Conservation (phyloP, 2,797 vertebrate species). For the Chloroceryle inda region DNA sequence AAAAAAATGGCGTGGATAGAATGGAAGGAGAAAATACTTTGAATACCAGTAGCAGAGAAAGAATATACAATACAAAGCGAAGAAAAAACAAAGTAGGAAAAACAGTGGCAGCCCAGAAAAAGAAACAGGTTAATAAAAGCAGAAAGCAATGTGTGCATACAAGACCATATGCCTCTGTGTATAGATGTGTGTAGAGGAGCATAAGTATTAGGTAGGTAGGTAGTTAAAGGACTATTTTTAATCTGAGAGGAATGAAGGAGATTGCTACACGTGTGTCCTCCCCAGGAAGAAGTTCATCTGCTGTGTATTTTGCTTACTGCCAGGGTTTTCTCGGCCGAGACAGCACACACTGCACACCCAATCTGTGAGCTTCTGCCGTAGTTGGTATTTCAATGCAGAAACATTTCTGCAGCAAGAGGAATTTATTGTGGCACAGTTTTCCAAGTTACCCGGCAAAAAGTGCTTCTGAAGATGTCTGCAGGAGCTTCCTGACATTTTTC, state of each 20-base stretch:
- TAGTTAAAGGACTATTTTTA: not conserved
- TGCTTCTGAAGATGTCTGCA: not conserved
- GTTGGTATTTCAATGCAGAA: not conserved
- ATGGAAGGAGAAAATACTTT: not conserved
- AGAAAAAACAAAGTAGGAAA: not conserved
- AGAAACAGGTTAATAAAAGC: not conserved
- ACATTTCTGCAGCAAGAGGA: not conserved
- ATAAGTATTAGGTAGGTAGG: not conserved
- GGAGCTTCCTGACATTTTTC: not conserved
- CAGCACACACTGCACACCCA: no score
- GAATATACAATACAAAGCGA: not conserved
- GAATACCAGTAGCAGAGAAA: not conserved
- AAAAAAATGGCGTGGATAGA: not conserved
- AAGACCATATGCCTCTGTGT: not conserved
- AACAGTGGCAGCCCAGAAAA: not conserved
- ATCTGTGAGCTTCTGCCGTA: not conserved
- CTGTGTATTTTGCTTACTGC: rapidly evolving
- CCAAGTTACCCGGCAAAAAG: not conserved
- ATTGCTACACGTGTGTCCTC: not conserved
- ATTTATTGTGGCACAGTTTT: not conserved
- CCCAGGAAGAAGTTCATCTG: not conserved
- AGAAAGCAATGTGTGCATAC: not conserved
- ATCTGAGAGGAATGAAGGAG: not conserved
- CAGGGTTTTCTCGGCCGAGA: not conserved
- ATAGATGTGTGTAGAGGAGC: not conserved